Percentiles rank a stretch among this genome's conserved stretches.
phyloP scores from a whole-genome alignment of 2,888 invertebrate genomes.

The Cabera pusaria region DNA sequence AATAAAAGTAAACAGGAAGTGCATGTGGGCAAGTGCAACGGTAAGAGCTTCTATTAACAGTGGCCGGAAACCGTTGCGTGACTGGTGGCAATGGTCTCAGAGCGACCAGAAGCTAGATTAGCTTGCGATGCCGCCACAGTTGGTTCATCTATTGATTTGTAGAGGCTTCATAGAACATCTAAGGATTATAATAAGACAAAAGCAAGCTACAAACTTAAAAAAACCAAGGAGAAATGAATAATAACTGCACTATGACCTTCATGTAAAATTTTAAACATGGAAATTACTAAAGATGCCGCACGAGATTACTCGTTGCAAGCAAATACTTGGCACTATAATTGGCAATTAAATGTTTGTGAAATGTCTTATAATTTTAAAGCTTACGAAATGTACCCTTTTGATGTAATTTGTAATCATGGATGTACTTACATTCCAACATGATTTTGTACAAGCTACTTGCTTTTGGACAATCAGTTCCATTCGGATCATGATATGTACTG shows the following conservation, averaged over 20 bases:
- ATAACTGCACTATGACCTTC: no score
- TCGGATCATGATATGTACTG: no score
- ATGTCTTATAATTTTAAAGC: constrained; percentile 15
- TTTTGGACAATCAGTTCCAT: no score
- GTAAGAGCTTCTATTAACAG: constrained; percentile 57
- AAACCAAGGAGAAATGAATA: neutral
- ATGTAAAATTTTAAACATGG: no score
- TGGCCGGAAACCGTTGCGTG: constrained; percentile 64
- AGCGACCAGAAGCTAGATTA: constrained; percentile 21
- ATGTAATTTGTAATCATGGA: neutral
- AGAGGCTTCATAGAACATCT: no score
- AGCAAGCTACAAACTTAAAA: no score
- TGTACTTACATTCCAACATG: neutral
- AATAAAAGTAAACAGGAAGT: constrained; percentile 28
- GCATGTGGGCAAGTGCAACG: constrained; percentile 42
- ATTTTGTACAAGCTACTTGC: no score
- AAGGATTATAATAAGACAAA: no score
- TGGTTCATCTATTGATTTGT: neutral
- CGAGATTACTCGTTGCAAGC: constrained; percentile 10
- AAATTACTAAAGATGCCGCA: no score
- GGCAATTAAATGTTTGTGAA: constrained; percentile 9
- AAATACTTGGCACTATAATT: constrained; percentile 14
- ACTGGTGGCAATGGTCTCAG: constrained; percentile 46
- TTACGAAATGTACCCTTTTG: constrained; percentile 7
- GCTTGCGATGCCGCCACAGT: constrained; percentile 11